These are phyloP conservation scores for Cotesia congregata DNA, from an alignment of 2,888 invertebrate species.

Conservation along the genomic window DNA sequence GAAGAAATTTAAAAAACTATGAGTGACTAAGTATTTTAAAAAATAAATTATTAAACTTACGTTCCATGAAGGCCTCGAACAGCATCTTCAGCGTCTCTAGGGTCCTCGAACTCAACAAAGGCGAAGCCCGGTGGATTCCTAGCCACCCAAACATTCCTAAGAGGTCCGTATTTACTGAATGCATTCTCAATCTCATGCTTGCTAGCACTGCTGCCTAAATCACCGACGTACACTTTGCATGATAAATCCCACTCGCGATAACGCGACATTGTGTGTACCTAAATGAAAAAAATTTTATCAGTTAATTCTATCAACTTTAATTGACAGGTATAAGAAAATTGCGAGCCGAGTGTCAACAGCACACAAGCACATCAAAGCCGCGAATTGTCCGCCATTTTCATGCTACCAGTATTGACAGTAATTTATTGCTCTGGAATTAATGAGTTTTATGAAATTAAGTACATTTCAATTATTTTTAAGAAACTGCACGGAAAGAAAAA, in stretches of 20 bases:
- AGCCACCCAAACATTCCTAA: constrained; percentile 94
- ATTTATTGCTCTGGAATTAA: background rate
- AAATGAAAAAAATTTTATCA: background rate
- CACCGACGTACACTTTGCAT: constrained; percentile 94
- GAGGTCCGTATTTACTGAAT: constrained; percentile 89
- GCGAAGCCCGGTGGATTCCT: constrained; percentile 94
- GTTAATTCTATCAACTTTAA: background rate
- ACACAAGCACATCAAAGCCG: background rate
- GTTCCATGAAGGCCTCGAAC: constrained; percentile 87
- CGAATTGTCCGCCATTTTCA: background rate
- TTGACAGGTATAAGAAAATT: too few relatives aligned
- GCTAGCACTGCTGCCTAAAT: constrained; percentile 90
- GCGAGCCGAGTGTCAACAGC: background rate
- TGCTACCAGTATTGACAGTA: background rate
- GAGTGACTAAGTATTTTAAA: background rate
- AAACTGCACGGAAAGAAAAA: too few relatives aligned
- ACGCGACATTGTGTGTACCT: constrained; percentile 75
- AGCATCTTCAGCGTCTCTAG: constrained; percentile 89
- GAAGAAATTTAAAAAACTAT: background rate
- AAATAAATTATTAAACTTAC: constrained; percentile 72
- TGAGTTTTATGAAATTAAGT: background rate
- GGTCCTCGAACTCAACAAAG: constrained; percentile 91
- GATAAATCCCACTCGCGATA: constrained; percentile 87
- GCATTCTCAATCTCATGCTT: constrained; percentile 91
- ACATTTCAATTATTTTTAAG: background rate